Evolutionary conservation across 2,888 invertebrate species (phyloP), one percentile per base, ranked within the genome.

Genomic region (Torymus auratus): DNA sequence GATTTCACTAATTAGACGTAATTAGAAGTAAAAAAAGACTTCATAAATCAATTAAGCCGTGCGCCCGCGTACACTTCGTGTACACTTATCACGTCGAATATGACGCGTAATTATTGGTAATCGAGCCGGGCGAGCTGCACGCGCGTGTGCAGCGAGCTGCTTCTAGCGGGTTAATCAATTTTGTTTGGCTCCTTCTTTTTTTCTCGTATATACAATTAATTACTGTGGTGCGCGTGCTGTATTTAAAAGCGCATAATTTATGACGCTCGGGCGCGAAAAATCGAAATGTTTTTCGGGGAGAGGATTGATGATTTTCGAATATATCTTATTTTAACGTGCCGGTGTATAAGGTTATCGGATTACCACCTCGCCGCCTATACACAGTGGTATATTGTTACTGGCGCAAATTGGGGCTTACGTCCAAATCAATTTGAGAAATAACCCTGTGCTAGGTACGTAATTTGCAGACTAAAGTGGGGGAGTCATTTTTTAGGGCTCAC

Each of bases 31-130:
- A 71, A 61, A 52, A 15, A 12, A 17, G 61, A 69, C 15, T 80
- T 50, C 71, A 53, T 67, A 73, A 81, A 81, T 81, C 68, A 77
- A 76, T 76, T 72, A 62, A 53, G 61, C 12, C 23, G 56, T 60
- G 67, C 55, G 17, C 20, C 64, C n/a, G 52, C 12, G 62, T 28
- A 56, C 17, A 61, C 53, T 61, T 55, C 52, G 52, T 3, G 74
- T 64, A 41, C 72, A 73, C 80, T 81, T 77, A 77, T 81, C 80
- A 77, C 77, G 77, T 81, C 77, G 72, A 81, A 81, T 77, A 75
- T 75, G 80, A 77, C 80, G 77, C 58, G 72, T 73, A 81, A 81
- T 81, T 77, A 81, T 73, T 68, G 70, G 58, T 77, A 81, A 81
- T 77, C 71, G 77, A 68, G 67, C n/a, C 4, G 7, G 52, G 20